Conservation (phyloP, 2,797 vertebrate genomes). For the Todus mexicanus region DNA sequence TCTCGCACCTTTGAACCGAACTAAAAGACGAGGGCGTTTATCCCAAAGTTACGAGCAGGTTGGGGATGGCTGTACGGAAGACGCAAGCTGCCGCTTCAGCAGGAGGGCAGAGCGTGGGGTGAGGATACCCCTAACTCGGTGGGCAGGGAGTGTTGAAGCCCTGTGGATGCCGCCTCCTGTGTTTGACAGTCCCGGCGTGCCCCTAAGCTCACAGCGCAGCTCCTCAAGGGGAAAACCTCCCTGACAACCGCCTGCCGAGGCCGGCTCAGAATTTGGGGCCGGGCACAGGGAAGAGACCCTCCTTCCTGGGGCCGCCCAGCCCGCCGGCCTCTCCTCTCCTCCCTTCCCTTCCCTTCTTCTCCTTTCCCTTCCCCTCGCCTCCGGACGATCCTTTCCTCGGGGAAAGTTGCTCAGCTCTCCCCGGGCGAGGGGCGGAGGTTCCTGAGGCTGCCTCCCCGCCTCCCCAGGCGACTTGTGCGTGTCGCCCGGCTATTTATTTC, state of each 20-base stretch:
- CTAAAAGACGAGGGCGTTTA: not conserved
- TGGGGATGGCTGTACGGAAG: not conserved
- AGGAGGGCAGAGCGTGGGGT: accelerated
- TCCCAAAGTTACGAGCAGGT: not conserved
- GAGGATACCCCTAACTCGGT: not conserved
- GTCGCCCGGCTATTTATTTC: not conserved
- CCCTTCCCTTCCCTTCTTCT: not conserved
- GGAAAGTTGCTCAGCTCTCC: not conserved
- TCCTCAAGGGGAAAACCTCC: not conserved
- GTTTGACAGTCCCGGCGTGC: not conserved
- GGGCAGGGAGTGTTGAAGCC: not conserved
- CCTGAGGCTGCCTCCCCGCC: not conserved
- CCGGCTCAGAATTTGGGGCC: not conserved
- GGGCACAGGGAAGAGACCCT: not conserved
- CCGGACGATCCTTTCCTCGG: not conserved
- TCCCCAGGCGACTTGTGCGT: no score
- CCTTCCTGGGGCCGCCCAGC: not conserved
- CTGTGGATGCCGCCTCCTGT: not conserved
- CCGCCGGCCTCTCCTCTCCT: not conserved
- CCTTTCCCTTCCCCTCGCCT: not conserved
- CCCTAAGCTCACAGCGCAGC: not conserved
- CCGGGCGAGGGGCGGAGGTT: not conserved
- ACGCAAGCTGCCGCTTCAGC: not conserved
- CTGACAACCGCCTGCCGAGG: accelerated
- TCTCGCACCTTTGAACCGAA: not conserved